Base-by-base conservation (phyloP, 2,113 vertebrate genomes). In the Brienomyrus brachyistius region DNA sequence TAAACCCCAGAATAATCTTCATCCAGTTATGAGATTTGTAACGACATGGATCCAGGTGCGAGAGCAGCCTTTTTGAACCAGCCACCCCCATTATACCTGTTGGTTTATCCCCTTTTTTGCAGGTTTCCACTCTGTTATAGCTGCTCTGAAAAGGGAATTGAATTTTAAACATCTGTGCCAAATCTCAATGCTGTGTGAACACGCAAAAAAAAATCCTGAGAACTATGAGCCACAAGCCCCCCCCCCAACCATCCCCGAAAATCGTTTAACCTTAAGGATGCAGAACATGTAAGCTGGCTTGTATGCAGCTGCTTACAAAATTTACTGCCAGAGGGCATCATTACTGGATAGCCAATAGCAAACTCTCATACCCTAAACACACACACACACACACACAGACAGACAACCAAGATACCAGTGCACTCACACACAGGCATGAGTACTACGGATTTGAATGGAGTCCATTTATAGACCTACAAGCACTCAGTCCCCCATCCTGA, bases 211-310 rank as follows among this genome's bases (percentile, higher is more conserved):
- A 40, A 35, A 80, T 0, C 74, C 74, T 2, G 31, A 80, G 11
- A 80, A 80, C 17, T 17, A 35, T 19, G 13, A 43, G 31, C 74
- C 74, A 43, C 11, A 7, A 17, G 43, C 80, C 17, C 74, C 40
- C 17, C 84, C 10, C 1, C 9, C 80, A 83, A 66, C 62, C 62
- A 40, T 27, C 40, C 77, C 35, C 31, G 43, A 40, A 83, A 43
- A 83, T 86, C n/a, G 50, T 86, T 86, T 52, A 86, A 51, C 50
- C 84, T 50, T 52, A 50, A 86, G 84, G 84, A 86, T 52, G 84
- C 50, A 52, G 27, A 27, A 86, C 50, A 85, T 52, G 50, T 52
- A 52, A 48, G 50, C 84, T 15, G 48, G 17, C 84, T 86, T 86
- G 84, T 54, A 48, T 86, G n/a, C 50, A 31, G n/a, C 19, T 86